phyloP scores from a whole-genome alignment of 2,113 vertebrate species.

The Myocastor coypus region DNA sequence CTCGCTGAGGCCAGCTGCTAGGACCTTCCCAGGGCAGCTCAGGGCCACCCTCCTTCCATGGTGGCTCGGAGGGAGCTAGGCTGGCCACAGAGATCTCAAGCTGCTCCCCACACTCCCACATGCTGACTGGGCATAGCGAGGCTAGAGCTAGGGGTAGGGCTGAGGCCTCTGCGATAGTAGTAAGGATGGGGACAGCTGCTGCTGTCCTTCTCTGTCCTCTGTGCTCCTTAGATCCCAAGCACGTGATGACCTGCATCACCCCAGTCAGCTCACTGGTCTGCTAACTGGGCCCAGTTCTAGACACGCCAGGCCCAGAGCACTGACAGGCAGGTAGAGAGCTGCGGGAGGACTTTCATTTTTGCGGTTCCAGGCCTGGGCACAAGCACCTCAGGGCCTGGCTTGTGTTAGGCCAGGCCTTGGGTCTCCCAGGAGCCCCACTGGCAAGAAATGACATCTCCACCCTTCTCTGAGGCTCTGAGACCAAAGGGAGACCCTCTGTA shows the following conservation, averaged over 20 bases:
- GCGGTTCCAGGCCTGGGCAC: neutral
- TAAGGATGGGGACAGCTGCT: too few relatives aligned
- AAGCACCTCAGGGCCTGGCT: neutral
- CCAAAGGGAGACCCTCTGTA: neutral
- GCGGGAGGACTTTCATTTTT: neutral
- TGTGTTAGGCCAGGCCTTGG: neutral
- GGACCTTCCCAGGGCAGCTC: neutral
- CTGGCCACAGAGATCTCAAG: neutral
- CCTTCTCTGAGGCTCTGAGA: neutral
- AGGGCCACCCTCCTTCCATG: neutral
- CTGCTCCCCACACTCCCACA: too few relatives aligned
- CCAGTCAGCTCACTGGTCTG: neutral
- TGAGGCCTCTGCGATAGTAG: neutral
- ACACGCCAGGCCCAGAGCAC: neutral
- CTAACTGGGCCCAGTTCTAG: neutral
- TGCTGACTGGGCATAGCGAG: neutral
- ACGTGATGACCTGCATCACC: neutral
- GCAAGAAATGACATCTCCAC: neutral
- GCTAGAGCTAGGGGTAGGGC: neutral
- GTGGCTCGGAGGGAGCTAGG: neutral
- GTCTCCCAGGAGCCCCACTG: neutral
- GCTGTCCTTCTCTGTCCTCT: neutral
- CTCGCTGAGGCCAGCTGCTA: fast-evolving
- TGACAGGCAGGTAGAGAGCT: neutral
- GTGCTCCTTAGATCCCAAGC: neutral